Conservation (phyloP, 2,113 vertebrate species). For the Calidris pygmaea region DNA sequence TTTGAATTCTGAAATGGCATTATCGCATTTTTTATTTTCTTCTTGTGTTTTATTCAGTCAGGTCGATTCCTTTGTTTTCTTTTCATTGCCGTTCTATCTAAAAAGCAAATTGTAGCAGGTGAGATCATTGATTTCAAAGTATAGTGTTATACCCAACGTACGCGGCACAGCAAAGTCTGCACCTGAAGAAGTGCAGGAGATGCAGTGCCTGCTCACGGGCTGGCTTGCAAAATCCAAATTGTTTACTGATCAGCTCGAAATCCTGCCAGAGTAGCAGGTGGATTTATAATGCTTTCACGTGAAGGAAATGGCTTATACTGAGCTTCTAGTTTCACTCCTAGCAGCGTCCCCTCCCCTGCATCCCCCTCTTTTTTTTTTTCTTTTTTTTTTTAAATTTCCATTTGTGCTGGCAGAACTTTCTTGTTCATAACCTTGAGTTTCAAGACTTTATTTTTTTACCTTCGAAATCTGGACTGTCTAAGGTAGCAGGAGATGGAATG, state of each 20-base stretch:
- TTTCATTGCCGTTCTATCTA: background rate
- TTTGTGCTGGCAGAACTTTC: background rate
- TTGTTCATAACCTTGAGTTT: background rate
- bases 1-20: background rate
- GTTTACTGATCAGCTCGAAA: background rate
- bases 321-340: background rate
- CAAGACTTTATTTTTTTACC: background rate
- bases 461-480: background rate
- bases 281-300: background rate
- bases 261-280: background rate
- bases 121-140: background rate
- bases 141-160: accelerated
- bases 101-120: background rate
- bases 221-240: background rate
- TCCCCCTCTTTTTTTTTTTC: no score
- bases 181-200: background rate
- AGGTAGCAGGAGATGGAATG: background rate
- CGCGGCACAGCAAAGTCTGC: background rate
- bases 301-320: background rate
- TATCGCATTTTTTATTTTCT: accelerated
- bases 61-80: background rate
- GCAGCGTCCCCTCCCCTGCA: background rate
- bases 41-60: background rate
- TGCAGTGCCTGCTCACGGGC: background rate
- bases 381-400: background rate